Percentiles rank a stretch among this genome's conserved stretches.
These are phyloP conservation scores for Syngnathus floridae DNA, from an alignment of 2,113 vertebrate genomes.

Conservation along the genomic window DNA sequence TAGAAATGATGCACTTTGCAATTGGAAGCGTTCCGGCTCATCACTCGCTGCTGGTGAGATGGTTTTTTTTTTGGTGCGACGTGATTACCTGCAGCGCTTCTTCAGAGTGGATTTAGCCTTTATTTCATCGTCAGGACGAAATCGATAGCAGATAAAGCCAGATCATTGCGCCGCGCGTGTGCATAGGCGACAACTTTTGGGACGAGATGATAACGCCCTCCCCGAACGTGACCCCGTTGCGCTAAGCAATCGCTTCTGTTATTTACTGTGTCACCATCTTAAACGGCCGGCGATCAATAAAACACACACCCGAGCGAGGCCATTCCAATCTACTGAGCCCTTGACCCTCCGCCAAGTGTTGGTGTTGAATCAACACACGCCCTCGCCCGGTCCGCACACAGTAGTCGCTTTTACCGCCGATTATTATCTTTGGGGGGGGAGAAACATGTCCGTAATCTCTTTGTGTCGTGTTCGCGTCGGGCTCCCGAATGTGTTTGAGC, in stretches of 20 bases:
- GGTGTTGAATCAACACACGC: constrained; percentile 45
- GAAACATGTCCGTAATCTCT: neutral
- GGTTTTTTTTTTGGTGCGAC: neutral
- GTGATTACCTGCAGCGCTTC: neutral
- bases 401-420: constrained; percentile 5
- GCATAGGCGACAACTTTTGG: neutral
- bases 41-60: neutral
- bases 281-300: constrained; percentile 55
- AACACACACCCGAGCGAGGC: constrained; percentile 18
- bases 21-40: neutral
- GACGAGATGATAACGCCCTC: constrained; percentile 31
- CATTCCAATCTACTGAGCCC: constrained; percentile 34
- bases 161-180: constrained; percentile 8
- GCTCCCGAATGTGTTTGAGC: neutral
- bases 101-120: constrained; percentile 15
- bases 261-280: constrained; percentile 52
- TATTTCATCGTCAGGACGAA: constrained; percentile 8
- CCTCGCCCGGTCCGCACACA: constrained; percentile 16
- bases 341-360: constrained; percentile 37
- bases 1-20: constrained; percentile 5
- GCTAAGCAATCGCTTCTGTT: constrained; percentile 31
- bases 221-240: constrained; percentile 36
- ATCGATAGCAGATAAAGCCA: constrained; percentile 19
- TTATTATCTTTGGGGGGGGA: constrained; percentile 1
- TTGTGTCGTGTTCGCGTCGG: constrained; percentile 1